Percentiles rank a stretch among this genome's conserved stretches.
Conservation (phyloP, 2,113 vertebrate genomes). For the Macquaria australasica region DNA sequence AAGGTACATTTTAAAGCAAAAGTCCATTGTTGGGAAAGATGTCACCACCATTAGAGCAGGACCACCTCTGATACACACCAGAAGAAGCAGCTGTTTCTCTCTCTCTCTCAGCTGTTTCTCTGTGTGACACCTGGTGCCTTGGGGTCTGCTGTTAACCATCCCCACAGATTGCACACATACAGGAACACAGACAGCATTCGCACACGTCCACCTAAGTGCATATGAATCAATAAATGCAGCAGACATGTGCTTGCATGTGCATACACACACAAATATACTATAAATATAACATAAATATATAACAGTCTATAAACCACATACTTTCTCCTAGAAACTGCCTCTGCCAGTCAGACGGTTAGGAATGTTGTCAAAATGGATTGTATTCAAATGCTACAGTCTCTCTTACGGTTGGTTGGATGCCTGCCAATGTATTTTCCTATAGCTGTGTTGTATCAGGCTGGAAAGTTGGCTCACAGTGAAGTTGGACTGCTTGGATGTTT, state of each 20-base stretch:
- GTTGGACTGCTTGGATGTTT: slow-evolving; percentile 74
- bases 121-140: slow-evolving; percentile 77
- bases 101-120: slow-evolving; percentile 77
- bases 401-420: slow-evolving; percentile 61
- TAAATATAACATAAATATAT: too few relatives aligned
- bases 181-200: slow-evolving; percentile 5
- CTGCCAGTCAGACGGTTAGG: slow-evolving; percentile 61
- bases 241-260: neutral
- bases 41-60: slow-evolving; percentile 21
- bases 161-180: slow-evolving; percentile 23
- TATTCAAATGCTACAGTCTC: slow-evolving; percentile 61
- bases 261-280: neutral
- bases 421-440: slow-evolving; percentile 75
- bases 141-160: slow-evolving; percentile 62
- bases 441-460: slow-evolving; percentile 70
- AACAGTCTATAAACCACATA: slow-evolving; percentile 10
- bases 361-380: slow-evolving; percentile 74
- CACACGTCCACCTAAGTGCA: slow-evolving; percentile 13
- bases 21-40: slow-evolving; percentile 32
- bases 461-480: slow-evolving; percentile 73
- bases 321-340: slow-evolving; percentile 19
- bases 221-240: slow-evolving; percentile 25
- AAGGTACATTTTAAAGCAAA: slow-evolving; percentile 8
- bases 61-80: slow-evolving; percentile 66
- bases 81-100: slow-evolving; percentile 70